Conservation (phyloP, 2,797 vertebrate genomes). For the Nannoperca australis region DNA sequence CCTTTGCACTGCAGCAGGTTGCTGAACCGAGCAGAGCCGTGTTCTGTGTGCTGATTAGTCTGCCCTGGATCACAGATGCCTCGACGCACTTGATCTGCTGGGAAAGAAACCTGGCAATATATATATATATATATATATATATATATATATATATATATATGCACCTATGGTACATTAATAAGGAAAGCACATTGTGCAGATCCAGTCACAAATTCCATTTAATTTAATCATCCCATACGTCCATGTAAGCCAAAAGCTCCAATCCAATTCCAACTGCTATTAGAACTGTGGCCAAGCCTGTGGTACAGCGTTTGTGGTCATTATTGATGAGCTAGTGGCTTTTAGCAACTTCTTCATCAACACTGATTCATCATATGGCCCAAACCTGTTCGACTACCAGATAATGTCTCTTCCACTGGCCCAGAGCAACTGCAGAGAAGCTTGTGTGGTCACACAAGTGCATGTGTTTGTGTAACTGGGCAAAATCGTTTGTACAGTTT, state of each 20-base stretch:
- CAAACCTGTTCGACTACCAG: conserved; percentile 32
- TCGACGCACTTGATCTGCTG: conserved; percentile 50
- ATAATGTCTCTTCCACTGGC: conserved; percentile 31
- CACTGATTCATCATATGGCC: conserved; percentile 41
- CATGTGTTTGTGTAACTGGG: conserved; percentile 43
- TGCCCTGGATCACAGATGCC: conserved; percentile 48
- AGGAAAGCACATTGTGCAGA: conserved; percentile 55
- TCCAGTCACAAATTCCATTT: conserved; percentile 57
- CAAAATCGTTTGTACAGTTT: conserved; percentile 48
- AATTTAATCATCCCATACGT: conserved; percentile 61
- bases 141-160: neutral
- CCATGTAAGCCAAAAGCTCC: conserved; percentile 56
- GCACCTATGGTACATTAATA: conserved; percentile 46
- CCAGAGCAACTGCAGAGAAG: conserved; percentile 8
- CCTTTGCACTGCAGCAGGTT: conserved; percentile 43
- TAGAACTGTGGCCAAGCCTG: conserved; percentile 45
- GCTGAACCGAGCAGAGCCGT: conserved; percentile 53
- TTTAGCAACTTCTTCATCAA: conserved; percentile 53
- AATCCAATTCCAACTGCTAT: conserved; percentile 58
- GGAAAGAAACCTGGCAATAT: conserved; percentile 10
- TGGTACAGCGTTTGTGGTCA: conserved; percentile 23
- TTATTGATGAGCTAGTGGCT: conserved; percentile 52
- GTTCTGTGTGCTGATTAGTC: conserved; percentile 63
- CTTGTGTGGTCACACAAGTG: conserved; percentile 35
- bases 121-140: neutral